Base-by-base conservation (phyloP, 2,113 vertebrate species). In the Eurystomus gularis region DNA sequence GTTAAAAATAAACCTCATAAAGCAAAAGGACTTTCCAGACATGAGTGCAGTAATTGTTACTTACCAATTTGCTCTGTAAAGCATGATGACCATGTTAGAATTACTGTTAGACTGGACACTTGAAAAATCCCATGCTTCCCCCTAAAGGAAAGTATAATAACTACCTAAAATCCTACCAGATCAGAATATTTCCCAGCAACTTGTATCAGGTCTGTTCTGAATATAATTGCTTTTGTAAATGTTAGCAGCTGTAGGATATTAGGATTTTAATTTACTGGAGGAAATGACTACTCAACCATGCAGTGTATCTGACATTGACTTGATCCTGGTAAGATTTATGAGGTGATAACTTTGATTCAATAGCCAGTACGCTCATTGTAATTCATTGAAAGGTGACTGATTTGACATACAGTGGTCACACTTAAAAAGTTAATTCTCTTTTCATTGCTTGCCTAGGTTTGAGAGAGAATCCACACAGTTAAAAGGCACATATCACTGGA, bases 281-380 rank as follows among this genome's bases (percentile, higher is more conserved):
- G 80, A 94, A 96, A 79, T 86, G 94, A 76, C 93, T 97, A 54
- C 92, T 97, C 82, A 96, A 23, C 81, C 52, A 40, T 78, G 68
- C 78, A 78, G 55, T 87, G 9, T 94, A 69, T 95, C 70, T 83
- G 77, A 81, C 90, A 94, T 12, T 19, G 91, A 82, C 90, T 77
- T 93, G 93, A 90, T 93, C 54, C 60, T 94, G 61, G 61, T 97
- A 87, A 95, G 86, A 97, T 97, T 93, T 93, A 90, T 3, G 23
- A 82, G 82, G 82, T 90, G 82, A 93, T 97, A 92, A 82, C 79
- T 97, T 96, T 94, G 95, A 97, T 96, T 97, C 89, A 91, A 60
- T 93, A 93, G 81, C 79, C 90, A 51, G 90, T 94, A 73, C 48
- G 61, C 51, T 96, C 91, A 75, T 40, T 96, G 87, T 92, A 97